Base-by-base conservation (phyloP, 2,797 vertebrate genomes). In the Harpagifer antarcticus region DNA sequence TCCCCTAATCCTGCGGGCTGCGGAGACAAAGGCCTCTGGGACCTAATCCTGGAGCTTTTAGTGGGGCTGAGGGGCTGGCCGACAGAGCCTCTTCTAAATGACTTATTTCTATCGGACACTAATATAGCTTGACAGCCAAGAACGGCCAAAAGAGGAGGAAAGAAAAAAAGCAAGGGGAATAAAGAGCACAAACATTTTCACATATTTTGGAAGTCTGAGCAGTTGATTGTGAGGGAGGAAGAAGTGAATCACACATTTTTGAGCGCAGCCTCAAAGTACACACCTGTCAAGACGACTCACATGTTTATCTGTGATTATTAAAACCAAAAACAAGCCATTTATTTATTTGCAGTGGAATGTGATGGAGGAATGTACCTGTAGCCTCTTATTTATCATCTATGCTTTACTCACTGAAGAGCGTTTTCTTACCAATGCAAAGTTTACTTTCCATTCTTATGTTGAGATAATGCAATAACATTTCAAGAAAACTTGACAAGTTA, bases 41-140 rank as follows among this genome's bases (percentile, higher is more conserved):
- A 92, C 90, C 94, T 94, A 95, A 96, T 95, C 94, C 92, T 85
- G 89, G 86, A 92, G 94, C 94, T 94, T 93, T 95, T 94, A 95
- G 93, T 91, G 91, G 89, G 90, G 91, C 92, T 94, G 93, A 94
- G 92, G 91, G 94, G 91, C 93, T 90, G 93, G 85, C 82, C 90
- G 82, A 88, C 90, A 83, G 90, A 94, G 94, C 91, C 93, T 95
- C 93, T 94, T 95, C 94, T 95, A 96, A 96, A 96, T 94, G 94
- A 96, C 93, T 96, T 95, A 95, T 94, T 95, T 95, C 94, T 92
- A 93, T 94, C 87, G 84, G 94, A 95, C 93, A 93, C 94, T 96
- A 96, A 96, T 95, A 91, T 81, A 94, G 94, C 91, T 92, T 96
- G 96, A 96, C 96, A 96, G 95, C 93, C 94, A 94, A 90, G 91